Conservation (phyloP, 2,797 vertebrate species). For the Benthosema pterotum region DNA sequence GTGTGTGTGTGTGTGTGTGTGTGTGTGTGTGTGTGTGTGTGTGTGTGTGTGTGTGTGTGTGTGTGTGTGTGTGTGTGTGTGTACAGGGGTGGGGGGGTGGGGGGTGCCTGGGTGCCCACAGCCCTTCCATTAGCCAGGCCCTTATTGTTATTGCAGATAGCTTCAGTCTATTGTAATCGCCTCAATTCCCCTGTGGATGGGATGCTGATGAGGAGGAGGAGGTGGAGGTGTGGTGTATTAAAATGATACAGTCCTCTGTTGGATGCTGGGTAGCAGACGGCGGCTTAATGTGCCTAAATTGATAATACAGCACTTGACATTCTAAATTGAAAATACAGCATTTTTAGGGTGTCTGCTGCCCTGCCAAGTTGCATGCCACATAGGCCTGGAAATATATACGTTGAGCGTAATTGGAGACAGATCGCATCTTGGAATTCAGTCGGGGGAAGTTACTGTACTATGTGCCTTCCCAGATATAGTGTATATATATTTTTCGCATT, state of each 20-base stretch:
- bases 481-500: neutral
- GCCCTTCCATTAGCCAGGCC: constrained; percentile 52
- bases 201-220: constrained; percentile 60
- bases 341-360: neutral
- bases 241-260: constrained; percentile 34
- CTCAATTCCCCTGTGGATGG: constrained; percentile 55
- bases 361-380: constrained; percentile 15
- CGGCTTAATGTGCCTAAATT: constrained; percentile 60
- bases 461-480: constrained; percentile 3
- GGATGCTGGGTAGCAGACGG: constrained; percentile 28
- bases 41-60: too few species aligned
- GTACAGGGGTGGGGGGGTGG: neutral
- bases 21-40: too few species aligned
- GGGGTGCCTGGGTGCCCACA: constrained; percentile 36
- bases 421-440: constrained; percentile 79
- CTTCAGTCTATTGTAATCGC: constrained; percentile 63
- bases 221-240: constrained; percentile 57
- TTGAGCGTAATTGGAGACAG: constrained; percentile 80
- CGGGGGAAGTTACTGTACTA: constrained; percentile 77
- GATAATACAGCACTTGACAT: constrained; percentile 29
- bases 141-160: constrained; percentile 66
- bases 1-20: too few species aligned
- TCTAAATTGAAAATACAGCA: constrained; percentile 46
- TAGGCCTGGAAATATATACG: constrained; percentile 80
- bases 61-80: too few species aligned